These are phyloP conservation scores for Laspeyria flexula DNA, from an alignment of 2,888 invertebrate genomes.

Conservation along the genomic window DNA sequence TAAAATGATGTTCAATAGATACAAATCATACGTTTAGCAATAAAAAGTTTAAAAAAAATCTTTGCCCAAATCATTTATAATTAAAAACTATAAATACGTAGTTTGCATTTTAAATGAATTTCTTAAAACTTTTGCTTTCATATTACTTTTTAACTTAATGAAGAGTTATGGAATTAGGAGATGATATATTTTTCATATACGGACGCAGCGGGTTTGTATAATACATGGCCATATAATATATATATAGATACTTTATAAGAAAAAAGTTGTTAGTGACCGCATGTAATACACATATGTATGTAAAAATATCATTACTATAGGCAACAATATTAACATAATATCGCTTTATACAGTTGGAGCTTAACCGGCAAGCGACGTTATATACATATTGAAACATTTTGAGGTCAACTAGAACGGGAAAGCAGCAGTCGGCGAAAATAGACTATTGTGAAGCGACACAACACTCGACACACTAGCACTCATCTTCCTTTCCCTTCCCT, in stretches of 20 bases:
- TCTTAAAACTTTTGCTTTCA: background rate
- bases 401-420: conserved; percentile 51
- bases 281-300: background rate
- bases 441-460: conserved; percentile 54
- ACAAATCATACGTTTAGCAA: background rate
- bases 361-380: background rate
- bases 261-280: conserved; percentile 9
- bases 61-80: too few relatives aligned
- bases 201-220: conserved; percentile 79
- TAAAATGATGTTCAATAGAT: background rate
- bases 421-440: conserved; percentile 51
- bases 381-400: conserved; percentile 29
- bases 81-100: too few relatives aligned
- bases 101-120: background rate
- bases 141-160: conserved; percentile 26
- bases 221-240: conserved; percentile 33
- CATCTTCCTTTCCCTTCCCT: conserved; percentile 36
- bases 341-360: background rate
- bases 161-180: conserved; percentile 76
- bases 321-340: background rate
- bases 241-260: conserved; percentile 6
- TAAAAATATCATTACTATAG: background rate
- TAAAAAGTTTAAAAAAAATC: too few relatives aligned
- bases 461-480: conserved; percentile 52
- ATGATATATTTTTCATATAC: conserved; percentile 72